Conservation (phyloP, 2,888 invertebrate species). For the Aphidoletes aphidimyza region DNA sequence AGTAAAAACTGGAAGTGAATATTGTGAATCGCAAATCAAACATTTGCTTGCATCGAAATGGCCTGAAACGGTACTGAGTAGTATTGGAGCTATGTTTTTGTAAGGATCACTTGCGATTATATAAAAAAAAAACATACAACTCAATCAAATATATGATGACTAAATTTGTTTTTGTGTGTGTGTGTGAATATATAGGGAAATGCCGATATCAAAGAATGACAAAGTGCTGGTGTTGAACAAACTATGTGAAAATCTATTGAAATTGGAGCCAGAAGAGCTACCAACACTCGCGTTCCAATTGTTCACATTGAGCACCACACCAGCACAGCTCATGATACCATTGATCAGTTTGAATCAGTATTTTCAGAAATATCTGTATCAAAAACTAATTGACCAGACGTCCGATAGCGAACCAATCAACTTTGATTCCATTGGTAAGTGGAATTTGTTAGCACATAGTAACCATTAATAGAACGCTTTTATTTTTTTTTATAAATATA, state of each 20-base stretch:
- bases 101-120: constrained; percentile 61
- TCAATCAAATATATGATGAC: too few species aligned
- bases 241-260: constrained; percentile 68
- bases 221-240: constrained; percentile 69
- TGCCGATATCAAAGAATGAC: constrained; percentile 69
- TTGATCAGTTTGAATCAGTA: constrained; percentile 68
- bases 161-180: constrained; percentile 54
- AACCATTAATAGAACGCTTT: too few species aligned
- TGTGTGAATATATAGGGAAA: constrained; percentile 64
- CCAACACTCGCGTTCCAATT: constrained; percentile 74
- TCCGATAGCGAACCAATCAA: background rate
- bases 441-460: too few species aligned
- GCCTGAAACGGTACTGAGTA: constrained; percentile 69
- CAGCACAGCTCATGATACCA: constrained; percentile 65
- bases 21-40: constrained; percentile 69
- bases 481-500: background rate
- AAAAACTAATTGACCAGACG: constrained; percentile 61
- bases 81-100: constrained; percentile 74
- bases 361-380: constrained; percentile 67
- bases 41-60: constrained; percentile 70
- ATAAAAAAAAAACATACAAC: background rate
- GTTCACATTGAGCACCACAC: constrained; percentile 69
- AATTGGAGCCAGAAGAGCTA: constrained; percentile 70
- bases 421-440: constrained; percentile 64
- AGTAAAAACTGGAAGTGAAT: constrained; percentile 70